A percentile compares a stretch with the other conserved stretches of the same genome.
Conservation (phyloP, 64 coral and sea anemone species). For the Orbicella faveolata region DNA sequence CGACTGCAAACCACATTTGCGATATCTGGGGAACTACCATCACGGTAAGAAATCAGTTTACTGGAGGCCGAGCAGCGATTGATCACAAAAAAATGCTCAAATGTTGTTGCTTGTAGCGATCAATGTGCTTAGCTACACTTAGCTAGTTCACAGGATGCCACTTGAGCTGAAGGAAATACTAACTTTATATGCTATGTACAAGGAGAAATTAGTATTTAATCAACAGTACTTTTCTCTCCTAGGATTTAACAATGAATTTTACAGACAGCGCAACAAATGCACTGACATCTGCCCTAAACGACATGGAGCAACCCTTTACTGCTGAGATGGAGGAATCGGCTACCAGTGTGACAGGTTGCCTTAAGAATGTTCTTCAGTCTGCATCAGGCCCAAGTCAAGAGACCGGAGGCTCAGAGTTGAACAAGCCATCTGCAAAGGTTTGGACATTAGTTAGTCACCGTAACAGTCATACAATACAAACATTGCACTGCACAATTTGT, state of each 20-base stretch:
- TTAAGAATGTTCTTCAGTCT: constrained; percentile 24
- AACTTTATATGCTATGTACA: no score
- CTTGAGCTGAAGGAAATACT: no score
- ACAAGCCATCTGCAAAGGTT: background rate
- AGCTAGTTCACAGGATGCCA: no score
- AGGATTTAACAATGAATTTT: background rate
- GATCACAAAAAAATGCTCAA: no score
- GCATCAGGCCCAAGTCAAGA: background rate
- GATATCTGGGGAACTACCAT: no score
- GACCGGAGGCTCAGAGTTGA: background rate
- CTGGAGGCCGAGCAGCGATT: no score
- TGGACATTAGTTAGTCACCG: background rate
- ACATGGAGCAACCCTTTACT: constrained; percentile 4
- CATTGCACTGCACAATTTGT: no score
- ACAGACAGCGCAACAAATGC: background rate
- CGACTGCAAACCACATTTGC: background rate
- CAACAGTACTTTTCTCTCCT: background rate
- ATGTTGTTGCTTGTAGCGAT: no score
- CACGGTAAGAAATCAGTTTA: no score
- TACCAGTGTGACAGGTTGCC: background rate
- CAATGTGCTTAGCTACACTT: no score
- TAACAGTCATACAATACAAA: no score
- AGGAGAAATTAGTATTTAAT: no score
- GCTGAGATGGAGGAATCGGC: constrained; percentile 9
- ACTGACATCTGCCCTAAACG: background rate